Base-by-base conservation (phyloP, 2,888 invertebrate genomes). In the Lithophane ornitopus region DNA sequence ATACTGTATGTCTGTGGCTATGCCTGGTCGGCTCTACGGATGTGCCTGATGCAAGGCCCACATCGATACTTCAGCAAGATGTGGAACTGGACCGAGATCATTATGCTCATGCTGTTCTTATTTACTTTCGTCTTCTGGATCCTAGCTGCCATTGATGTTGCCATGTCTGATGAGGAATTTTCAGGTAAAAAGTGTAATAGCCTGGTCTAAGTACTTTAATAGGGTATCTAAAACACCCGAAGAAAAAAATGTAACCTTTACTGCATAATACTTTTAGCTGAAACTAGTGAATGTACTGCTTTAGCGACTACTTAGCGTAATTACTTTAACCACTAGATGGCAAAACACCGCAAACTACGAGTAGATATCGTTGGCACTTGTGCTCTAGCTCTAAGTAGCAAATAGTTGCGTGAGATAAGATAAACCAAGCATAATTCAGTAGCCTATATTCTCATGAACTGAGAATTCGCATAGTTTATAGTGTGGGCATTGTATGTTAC, bases 61-160 rank as follows among this genome's bases (percentile, higher is more conserved):
- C 92, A 89, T 22, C 94, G 97, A 74, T 97, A 97, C 91, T 97
- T 97, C 89, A 93, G 93, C 49, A 94, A 95, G 66, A 92, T 97
- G 85, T 97, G 97, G 97, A 97, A 97, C 91, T 97, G 97, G 97
- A 97, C 97, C 82, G 97, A 97, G 82, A 91, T 97, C n/a, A 90
- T 97, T 62, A 97, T 97, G 94, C 95, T 97, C 72, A 84, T 93
- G 3, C 92, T 97, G 19, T 98, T 98, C 87, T 88, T 96, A 28
- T 83, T 97, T n/a, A 97, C 97, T 3, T 97, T 97, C 89, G 82
- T 96, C 28, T 97, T 97, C 88, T 98, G 98, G 98, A 85, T 96
- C n/a, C 94, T 94, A n/a, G 96, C 97, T 19, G 96, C 97, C 69
- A 85, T 97, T 52, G 97, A 97, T 85, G 94, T 96, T 44, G 87